Percentiles rank a stretch among this genome's conserved stretches.
Evolutionary conservation across 2,113 vertebrate species (phyloP).

Genomic region (Hypomesus transpacificus): DNA sequence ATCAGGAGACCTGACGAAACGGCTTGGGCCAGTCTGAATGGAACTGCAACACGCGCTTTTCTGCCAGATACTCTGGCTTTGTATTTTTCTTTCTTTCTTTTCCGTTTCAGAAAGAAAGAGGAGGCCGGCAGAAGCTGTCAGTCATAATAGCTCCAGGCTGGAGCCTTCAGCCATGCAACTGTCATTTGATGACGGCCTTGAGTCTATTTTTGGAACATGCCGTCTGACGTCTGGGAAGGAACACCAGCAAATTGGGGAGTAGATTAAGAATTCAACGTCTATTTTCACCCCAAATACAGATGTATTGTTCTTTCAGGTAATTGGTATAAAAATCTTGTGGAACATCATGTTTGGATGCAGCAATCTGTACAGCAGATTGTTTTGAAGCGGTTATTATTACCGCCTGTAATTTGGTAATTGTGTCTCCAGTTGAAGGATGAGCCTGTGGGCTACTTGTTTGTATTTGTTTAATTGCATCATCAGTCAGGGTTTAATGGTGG

Average conservation of each 20-base stretch:
- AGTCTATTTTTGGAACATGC: conserved; percentile 46
- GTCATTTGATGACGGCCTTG: conserved; percentile 1
- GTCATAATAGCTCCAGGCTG: conserved; percentile 30
- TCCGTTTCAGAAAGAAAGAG: conserved; percentile 50
- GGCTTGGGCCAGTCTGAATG: conserved; percentile 55
- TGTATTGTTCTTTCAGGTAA: neutral
- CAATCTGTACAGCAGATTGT: conserved; percentile 15
- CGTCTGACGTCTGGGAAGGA: conserved; percentile 19
- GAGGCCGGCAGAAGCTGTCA: conserved; percentile 48
- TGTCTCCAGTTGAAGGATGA: conserved; percentile 55
- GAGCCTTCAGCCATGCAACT: conserved; percentile 21
- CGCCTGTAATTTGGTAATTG: conserved; percentile 34
- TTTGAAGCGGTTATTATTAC: conserved; percentile 23
- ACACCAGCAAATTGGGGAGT: neutral
- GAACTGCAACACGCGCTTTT: conserved; percentile 65
- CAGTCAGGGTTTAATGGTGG: conserved; percentile 55
- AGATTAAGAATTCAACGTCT: neutral
- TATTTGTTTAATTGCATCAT: conserved; percentile 60
- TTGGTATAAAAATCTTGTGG: conserved; percentile 19
- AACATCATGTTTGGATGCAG: conserved; percentile 15
- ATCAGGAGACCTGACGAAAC: conserved; percentile 55
- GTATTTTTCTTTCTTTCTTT: conserved; percentile 47
- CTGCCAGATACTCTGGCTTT: conserved; percentile 57
- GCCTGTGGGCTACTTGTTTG: conserved; percentile 48
- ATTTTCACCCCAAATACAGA: no score